These are phyloP conservation scores for Archivesica marissinica DNA, from an alignment of 1,140 invertebrate species.

Conservation along the genomic window DNA sequence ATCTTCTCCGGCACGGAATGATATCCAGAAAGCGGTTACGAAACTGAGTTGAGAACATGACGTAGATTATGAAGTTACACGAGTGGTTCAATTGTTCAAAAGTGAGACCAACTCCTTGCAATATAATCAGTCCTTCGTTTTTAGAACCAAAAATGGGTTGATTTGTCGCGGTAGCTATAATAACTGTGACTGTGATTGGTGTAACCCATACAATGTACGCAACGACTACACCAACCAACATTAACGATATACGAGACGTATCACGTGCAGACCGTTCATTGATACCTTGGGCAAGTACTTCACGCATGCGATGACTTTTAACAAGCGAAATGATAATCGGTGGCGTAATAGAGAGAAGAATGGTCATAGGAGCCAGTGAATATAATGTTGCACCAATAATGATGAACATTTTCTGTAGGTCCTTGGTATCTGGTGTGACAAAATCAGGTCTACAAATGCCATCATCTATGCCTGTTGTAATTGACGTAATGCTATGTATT, in stretches of 20 bases:
- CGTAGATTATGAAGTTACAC: constrained; percentile 21
- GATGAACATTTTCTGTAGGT: neutral
- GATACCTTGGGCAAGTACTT: neutral
- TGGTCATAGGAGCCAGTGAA: neutral
- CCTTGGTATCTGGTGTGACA: neutral
- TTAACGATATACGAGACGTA: neutral
- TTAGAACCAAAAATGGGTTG: constrained; percentile 7
- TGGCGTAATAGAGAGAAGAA: neutral
- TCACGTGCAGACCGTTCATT: neutral
- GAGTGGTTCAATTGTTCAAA: constrained; percentile 32
- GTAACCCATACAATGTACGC: constrained; percentile 21
- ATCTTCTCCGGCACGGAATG: neutral
- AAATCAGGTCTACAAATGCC: neutral
- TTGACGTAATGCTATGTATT: neutral
- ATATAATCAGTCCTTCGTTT: neutral
- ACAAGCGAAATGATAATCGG: neutral
- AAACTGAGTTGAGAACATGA: neutral
- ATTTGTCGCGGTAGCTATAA: neutral
- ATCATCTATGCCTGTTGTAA: neutral
- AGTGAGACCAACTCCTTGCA: neutral
- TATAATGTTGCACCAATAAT: neutral
- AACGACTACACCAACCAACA: neutral
- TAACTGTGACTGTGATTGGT: constrained; percentile 3
- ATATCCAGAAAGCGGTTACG: neutral
- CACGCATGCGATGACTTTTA: neutral